phyloP scores from a whole-genome alignment of 2,888 invertebrate species.

The Parnassius apollo region DNA sequence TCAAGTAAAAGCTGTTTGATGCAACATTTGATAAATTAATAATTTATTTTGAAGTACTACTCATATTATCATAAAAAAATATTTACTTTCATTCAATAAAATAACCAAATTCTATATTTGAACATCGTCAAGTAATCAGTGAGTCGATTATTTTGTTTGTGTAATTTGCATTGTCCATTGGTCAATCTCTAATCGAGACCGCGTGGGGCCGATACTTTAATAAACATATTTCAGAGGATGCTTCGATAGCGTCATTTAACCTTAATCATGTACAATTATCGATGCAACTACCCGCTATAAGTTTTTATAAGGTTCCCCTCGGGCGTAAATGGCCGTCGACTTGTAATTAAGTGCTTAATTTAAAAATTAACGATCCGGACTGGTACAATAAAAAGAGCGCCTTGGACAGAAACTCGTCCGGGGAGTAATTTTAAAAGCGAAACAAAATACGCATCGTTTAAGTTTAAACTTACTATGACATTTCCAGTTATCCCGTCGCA shows the following conservation, averaged over 20 bases:
- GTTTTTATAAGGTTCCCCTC: conserved; percentile 47
- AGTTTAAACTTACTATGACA: conserved; percentile 13
- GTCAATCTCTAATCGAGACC: conserved; percentile 21
- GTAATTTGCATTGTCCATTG: conserved; percentile 6
- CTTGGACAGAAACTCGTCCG: conserved; percentile 24
- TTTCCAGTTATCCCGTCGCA: conserved; percentile 8
- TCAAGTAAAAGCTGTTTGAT: too few relatives aligned
- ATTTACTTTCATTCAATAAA: too few relatives aligned
- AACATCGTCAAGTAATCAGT: not conserved
- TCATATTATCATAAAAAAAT: too few relatives aligned
- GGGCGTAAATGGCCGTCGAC: conserved; percentile 45
- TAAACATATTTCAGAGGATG: conserved; percentile 32
- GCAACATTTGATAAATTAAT: too few relatives aligned
- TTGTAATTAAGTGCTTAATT: conserved; percentile 60
- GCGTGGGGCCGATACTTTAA: conserved; percentile 30
- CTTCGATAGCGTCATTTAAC: conserved; percentile 43
- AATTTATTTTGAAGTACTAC: too few relatives aligned
- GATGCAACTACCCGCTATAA: conserved; percentile 47
- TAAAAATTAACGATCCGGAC: conserved; percentile 50
- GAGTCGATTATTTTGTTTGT: conserved; percentile 3
- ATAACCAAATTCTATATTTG: too few relatives aligned
- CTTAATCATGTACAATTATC: conserved; percentile 52
- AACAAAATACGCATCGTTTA: conserved; percentile 15
- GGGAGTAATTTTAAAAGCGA: conserved; percentile 24
- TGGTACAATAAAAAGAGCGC: conserved; percentile 38